phyloP scores from a whole-genome alignment of 2,113 vertebrate species.

The Andinoacara biseriatus region DNA sequence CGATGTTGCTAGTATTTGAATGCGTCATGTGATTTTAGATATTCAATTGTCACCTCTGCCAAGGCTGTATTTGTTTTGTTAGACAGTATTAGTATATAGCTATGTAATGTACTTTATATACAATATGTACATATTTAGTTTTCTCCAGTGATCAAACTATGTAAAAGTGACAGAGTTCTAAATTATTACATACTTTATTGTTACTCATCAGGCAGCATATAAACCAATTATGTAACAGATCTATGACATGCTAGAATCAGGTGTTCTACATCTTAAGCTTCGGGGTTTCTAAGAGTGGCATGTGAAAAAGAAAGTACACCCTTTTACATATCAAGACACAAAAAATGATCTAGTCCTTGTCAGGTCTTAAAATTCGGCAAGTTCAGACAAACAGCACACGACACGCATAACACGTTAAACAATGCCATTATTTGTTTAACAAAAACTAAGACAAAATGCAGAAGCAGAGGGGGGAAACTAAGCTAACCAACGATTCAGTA shows the following conservation, averaged over 20 bases:
- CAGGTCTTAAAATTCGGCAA: no score
- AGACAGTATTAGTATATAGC: background rate
- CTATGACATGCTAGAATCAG: background rate
- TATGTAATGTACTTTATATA: background rate
- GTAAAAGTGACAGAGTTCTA: background rate
- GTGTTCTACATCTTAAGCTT: background rate
- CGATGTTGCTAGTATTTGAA: conserved; percentile 1
- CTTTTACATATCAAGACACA: no score
- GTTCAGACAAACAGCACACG: no score
- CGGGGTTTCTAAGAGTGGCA: background rate
- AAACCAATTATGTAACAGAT: background rate
- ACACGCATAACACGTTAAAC: no score
- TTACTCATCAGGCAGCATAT: background rate
- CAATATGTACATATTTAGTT: background rate
- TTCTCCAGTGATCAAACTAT: background rate
- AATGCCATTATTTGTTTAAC: no score
- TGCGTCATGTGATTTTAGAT: background rate
- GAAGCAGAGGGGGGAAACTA: no score
- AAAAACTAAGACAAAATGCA: no score
- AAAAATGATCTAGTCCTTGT: no score
- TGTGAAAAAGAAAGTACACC: background rate
- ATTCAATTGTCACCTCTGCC: background rate
- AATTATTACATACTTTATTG: background rate
- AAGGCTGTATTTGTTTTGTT: background rate
- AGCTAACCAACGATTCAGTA: no score